phyloP scores from a whole-genome alignment of 2,888 invertebrate genomes.

The Troilus luridus region DNA sequence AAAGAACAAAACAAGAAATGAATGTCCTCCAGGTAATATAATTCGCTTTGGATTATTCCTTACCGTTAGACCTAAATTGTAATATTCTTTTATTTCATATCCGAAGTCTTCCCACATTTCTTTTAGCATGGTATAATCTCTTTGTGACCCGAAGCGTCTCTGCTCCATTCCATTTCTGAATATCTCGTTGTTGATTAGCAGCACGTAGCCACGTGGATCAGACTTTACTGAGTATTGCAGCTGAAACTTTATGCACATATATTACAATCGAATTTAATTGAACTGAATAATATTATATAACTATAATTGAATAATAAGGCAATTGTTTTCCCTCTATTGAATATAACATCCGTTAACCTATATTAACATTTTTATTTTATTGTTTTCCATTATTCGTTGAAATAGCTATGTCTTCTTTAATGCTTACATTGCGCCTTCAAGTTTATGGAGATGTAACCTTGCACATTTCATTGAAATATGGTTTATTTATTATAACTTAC shows the following conservation, averaged over 20 bases:
- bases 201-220: constrained; percentile 43
- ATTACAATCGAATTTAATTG: no score
- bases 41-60: not conserved
- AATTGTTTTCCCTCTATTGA: no score
- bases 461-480: no score
- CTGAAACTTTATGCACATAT: not conserved
- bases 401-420: no score
- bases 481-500: no score
- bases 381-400: no score
- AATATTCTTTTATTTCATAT: constrained; percentile 45
- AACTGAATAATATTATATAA: no score
- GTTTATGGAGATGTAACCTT: no score
- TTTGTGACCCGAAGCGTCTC: constrained; percentile 41
- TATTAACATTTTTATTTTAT: no score
- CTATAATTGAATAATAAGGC: no score
- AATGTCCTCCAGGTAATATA: not conserved
- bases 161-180: constrained; percentile 50
- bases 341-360: no score
- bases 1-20: not conserved
- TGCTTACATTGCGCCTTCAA: no score
- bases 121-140: constrained; percentile 50
- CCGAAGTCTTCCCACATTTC: constrained; percentile 57
- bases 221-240: constrained; percentile 43
- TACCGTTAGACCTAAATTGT: constrained; percentile 51
- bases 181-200: constrained; percentile 51